A percentile compares a stretch with the other conserved stretches of the same genome.
Evolutionary conservation across 2,888 invertebrate species (phyloP).

Genomic region (Ashinkailepas kermadecensis): DNA sequence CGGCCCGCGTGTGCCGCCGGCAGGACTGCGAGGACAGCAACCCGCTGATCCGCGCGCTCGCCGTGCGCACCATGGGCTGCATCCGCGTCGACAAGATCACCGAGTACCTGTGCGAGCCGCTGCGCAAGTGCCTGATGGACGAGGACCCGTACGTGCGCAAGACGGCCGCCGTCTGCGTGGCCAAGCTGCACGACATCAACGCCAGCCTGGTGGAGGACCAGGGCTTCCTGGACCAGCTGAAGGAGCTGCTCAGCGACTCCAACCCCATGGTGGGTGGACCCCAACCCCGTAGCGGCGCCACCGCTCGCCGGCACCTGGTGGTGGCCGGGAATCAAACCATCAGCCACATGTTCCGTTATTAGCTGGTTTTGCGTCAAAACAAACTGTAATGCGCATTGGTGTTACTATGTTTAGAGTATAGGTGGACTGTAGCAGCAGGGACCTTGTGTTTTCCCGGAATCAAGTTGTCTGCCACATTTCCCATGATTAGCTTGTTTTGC

Average conservation of each 20-base stretch:
- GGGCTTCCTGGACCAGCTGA: slow-evolving; percentile 93
- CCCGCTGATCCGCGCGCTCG: slow-evolving; percentile 93
- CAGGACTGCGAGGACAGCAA: slow-evolving; percentile 99
- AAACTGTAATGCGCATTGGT: too few relatives aligned
- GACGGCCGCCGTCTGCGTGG: slow-evolving; percentile 98
- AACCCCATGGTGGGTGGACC: slow-evolving; percentile 80
- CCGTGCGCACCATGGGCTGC: slow-evolving; percentile 99
- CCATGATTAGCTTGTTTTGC: too few relatives aligned
- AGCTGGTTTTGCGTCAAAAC: too few relatives aligned
- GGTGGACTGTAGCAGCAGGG: too few relatives aligned
- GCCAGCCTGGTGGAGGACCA: slow-evolving; percentile 66
- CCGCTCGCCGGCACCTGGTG: too few relatives aligned
- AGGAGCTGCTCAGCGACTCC: slow-evolving; percentile 93
- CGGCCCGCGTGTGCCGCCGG: slow-evolving; percentile 36
- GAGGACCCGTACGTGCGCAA: slow-evolving; percentile 97
- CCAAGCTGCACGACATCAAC: slow-evolving; percentile 95
- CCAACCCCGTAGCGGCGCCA: too few relatives aligned
- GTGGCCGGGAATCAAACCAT: too few relatives aligned
- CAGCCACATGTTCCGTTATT: too few relatives aligned
- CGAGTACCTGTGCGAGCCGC: slow-evolving; percentile 95
- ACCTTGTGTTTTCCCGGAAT: too few relatives aligned
- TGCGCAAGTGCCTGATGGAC: slow-evolving; percentile 88
- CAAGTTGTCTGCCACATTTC: too few relatives aligned
- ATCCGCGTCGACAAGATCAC: slow-evolving; percentile 99
- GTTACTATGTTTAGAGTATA: too few relatives aligned